phyloP scores from a whole-genome alignment of 2,113 vertebrate genomes.

The Actenoides hombroni region DNA sequence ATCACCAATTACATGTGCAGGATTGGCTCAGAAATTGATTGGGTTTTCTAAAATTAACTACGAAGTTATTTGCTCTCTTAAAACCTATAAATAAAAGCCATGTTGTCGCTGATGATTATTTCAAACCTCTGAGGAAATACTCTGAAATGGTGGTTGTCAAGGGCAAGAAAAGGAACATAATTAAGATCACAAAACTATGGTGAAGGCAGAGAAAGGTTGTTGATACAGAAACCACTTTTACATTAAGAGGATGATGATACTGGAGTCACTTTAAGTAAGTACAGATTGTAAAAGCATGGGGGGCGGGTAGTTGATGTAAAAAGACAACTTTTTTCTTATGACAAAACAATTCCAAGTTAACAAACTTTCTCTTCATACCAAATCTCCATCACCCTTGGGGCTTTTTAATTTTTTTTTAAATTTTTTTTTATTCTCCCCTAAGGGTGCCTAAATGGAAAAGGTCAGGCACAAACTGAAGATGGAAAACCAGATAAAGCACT shows the following conservation, averaged over 20 bases:
- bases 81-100: not conserved
- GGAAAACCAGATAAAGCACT: slow-evolving; percentile 81
- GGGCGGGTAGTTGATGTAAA: not conserved
- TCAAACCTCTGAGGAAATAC: not conserved
- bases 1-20: not conserved
- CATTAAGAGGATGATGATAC: not conserved
- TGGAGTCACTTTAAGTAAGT: not conserved
- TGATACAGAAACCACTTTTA: not conserved
- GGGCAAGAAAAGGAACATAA: not conserved
- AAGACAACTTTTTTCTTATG: not conserved
- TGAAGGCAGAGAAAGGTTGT: not conserved
- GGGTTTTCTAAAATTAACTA: not conserved
- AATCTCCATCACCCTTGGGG: not conserved
- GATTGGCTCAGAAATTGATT: not conserved
- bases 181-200: not conserved
- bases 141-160: slow-evolving; percentile 16
- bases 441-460: slow-evolving; percentile 91
- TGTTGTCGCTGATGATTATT: not conserved
- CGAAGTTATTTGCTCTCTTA: not conserved
- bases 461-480: slow-evolving; percentile 77
- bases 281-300: not conserved
- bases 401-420: not conserved
- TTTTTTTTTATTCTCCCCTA: not conserved
- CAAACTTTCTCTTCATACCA: not conserved
- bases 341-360: not conserved